phyloP scores from a whole-genome alignment of 1,140 invertebrate genomes.

The Andricus grossulariae region DNA sequence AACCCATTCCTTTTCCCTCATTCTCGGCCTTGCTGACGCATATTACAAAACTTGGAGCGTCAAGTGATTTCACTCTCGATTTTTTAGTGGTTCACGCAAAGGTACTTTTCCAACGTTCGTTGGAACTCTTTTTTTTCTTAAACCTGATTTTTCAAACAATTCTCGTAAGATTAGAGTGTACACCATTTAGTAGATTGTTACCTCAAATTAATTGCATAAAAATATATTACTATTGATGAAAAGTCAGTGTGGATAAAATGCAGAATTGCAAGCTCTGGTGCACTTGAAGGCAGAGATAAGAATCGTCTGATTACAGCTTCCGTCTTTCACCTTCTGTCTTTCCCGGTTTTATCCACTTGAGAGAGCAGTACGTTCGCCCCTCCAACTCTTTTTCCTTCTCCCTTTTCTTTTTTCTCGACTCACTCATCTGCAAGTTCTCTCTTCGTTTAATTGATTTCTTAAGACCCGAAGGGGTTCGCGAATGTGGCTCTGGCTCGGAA shows the following conservation, averaged over 20 bases:
- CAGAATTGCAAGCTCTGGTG: constrained; percentile 5
- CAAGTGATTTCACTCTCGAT: constrained; percentile 1
- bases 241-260: neutral
- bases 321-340: constrained; percentile 65
- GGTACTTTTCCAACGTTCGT: neutral
- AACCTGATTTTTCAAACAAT: neutral
- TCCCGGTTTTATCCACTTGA: constrained; percentile 65
- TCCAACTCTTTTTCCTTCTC: constrained; percentile 34
- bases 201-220: no score
- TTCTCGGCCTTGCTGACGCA: neutral
- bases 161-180: no score
- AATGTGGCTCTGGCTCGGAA: constrained; percentile 60
- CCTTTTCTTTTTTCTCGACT: constrained; percentile 32
- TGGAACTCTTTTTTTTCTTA: neutral
- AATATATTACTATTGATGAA: no score
- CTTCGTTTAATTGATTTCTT: constrained; percentile 74
- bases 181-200: no score
- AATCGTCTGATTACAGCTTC: constrained; percentile 69
- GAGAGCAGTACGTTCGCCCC: constrained; percentile 49
- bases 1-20: constrained; percentile 2
- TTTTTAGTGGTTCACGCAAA: constrained; percentile 1
- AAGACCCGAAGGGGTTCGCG: constrained; percentile 70
- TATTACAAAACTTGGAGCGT: constrained; percentile 14
- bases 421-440: constrained; percentile 46
- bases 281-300: constrained; percentile 44